Conservation (phyloP, 2,797 vertebrate genomes). For the Epinephelus awoara region DNA sequence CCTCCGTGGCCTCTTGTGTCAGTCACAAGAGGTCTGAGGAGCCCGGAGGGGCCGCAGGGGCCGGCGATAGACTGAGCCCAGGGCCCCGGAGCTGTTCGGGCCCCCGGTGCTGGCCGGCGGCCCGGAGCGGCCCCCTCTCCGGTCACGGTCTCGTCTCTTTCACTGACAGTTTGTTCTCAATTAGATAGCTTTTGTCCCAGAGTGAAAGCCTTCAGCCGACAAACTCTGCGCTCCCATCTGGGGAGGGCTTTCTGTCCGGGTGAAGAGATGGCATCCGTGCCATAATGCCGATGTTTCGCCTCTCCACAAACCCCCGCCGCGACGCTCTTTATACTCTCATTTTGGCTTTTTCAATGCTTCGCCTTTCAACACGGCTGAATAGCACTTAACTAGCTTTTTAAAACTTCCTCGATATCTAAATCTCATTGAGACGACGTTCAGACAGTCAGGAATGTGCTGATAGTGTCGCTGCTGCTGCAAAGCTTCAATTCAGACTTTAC, state of each 20-base stretch:
- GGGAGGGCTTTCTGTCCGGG: constrained; percentile 59
- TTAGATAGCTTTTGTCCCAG: constrained; percentile 82
- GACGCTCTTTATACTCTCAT: constrained; percentile 63
- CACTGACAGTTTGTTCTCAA: constrained; percentile 88
- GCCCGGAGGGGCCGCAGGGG: constrained; percentile 32
- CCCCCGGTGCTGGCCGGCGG: constrained; percentile 53
- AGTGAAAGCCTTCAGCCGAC: constrained; percentile 77
- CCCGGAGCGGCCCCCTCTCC: constrained; percentile 63
- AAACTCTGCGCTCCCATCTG: constrained; percentile 75
- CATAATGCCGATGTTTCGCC: constrained; percentile 73
- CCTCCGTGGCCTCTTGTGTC: constrained; percentile 76
- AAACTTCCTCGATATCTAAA: constrained; percentile 71
- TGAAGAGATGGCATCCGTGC: constrained; percentile 66
- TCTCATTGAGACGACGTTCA: constrained; percentile 44
- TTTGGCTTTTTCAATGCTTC: constrained; percentile 55
- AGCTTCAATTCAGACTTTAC: constrained; percentile 15
- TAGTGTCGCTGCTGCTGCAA: neutral
- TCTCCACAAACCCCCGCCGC: constrained; percentile 39
- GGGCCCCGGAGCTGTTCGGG: constrained; percentile 20
- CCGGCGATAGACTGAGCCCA: constrained; percentile 19
- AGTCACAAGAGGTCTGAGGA: constrained; percentile 67
- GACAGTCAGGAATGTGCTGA: constrained; percentile 18
- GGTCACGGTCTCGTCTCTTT: constrained; percentile 82
- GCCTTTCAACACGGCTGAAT: constrained; percentile 55
- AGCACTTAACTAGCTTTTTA: constrained; percentile 67